phyloP scores from a whole-genome alignment of 2,888 invertebrate genomes.

The Coecobrya sp. region DNA sequence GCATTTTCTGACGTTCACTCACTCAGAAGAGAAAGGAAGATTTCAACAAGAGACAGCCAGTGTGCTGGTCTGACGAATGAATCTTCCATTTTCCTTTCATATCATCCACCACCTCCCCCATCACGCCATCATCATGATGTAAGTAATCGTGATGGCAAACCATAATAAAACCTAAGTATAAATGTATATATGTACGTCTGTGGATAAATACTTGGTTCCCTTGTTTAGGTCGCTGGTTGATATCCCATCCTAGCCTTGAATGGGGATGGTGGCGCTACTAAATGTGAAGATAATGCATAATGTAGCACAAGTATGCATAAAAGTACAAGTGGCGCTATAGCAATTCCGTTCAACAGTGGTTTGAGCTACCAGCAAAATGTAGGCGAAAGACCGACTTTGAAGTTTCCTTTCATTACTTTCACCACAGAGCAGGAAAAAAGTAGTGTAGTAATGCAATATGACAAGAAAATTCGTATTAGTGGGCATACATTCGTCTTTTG shows the following conservation, averaged over 20 bases:
- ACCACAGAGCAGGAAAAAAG: background rate
- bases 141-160: background rate
- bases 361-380: background rate
- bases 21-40: background rate
- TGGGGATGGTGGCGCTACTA: background rate
- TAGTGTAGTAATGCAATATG: conserved; percentile 16
- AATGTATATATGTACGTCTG: background rate
- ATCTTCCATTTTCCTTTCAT: conserved; percentile 27
- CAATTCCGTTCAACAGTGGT: background rate
- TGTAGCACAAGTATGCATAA: background rate
- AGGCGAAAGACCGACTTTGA: conserved; percentile 11
- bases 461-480: background rate
- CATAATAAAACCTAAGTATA: background rate
- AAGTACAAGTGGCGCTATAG: background rate
- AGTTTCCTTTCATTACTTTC: conserved; percentile 11
- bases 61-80: conserved; percentile 30
- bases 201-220: background rate
- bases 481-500: background rate
- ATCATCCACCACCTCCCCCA: background rate
- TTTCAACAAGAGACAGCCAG: conserved; percentile 18
- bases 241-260: background rate
- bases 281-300: background rate
- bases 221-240: background rate
- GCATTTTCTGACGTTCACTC: conserved; percentile 40
- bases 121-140: conserved; percentile 9